Percentiles rank a stretch among this genome's conserved stretches.
Evolutionary conservation across 2,888 invertebrate species (phyloP).

Genomic region (Tupiocoris notatus): DNA sequence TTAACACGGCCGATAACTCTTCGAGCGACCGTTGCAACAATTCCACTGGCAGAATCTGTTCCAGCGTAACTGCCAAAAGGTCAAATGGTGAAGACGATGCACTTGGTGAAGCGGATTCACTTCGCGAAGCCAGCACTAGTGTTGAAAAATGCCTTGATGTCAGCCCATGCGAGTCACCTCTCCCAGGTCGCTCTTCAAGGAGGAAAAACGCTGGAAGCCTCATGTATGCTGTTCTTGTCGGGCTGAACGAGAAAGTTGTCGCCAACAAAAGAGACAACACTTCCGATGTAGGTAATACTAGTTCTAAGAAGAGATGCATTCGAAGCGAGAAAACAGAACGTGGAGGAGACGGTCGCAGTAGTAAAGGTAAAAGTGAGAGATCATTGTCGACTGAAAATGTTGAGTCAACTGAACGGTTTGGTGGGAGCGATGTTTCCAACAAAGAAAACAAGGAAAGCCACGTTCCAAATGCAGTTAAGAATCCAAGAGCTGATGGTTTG

Average conservation of each 20-base stretch:
- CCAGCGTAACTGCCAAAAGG: background rate
- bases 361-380: background rate
- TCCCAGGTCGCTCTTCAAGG: background rate
- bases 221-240: constrained; percentile 22
- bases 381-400: background rate
- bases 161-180: background rate
- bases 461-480: background rate
- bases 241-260: background rate
- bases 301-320: background rate
- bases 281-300: background rate
- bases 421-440: constrained; percentile 19
- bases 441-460: constrained; percentile 21
- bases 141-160: background rate
- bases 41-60: background rate
- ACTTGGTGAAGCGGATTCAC: background rate
- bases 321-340: background rate
- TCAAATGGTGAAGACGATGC: background rate
- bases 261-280: background rate
- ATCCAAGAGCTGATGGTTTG: background rate
- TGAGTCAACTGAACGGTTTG: background rate
- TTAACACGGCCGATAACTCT: background rate
- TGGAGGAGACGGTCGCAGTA: background rate
- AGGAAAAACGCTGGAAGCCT: constrained; percentile 23
- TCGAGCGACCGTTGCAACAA: background rate
- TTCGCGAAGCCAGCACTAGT: background rate